These are phyloP conservation scores for Hiodon alosoides DNA, from an alignment of 2,113 vertebrate species.

Conservation along the genomic window DNA sequence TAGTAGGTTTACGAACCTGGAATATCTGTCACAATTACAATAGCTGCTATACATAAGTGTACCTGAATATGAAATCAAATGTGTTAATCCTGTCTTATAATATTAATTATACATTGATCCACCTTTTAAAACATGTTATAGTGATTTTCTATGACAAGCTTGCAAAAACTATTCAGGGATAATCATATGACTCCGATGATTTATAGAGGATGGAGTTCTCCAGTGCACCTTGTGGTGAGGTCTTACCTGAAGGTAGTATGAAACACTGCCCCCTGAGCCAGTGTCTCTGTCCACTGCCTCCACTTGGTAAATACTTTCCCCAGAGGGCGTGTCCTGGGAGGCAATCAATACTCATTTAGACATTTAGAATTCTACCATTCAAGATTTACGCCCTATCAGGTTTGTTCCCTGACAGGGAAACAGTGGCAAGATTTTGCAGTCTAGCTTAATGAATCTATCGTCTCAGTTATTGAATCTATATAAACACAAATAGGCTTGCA, in stretches of 20 bases:
- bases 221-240: not conserved
- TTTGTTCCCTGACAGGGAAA: no score
- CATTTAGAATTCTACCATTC: not conserved
- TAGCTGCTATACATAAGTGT: slow-evolving; percentile 26
- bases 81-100: not conserved
- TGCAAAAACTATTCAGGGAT: not conserved
- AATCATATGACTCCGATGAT: not conserved
- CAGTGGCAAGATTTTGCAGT: no score
- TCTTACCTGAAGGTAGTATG: slow-evolving; percentile 83
- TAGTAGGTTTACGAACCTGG: no score
- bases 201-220: not conserved
- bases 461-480: no score
- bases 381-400: no score
- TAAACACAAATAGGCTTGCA: no score
- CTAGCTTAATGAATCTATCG: no score
- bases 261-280: slow-evolving; percentile 87
- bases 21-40: no score
- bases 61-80: slow-evolving; percentile 20
- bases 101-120: slow-evolving; percentile 5
- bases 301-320: slow-evolving; percentile 79
- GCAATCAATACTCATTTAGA: not conserved
- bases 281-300: slow-evolving; percentile 81
- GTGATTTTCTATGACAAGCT: slow-evolving; percentile 4
- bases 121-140: not conserved
- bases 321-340: slow-evolving; percentile 67